Evolutionary conservation across 37 sponge, comb jelly and placozoan genomes (phyloP).

Genomic region (Cladorhizidae sp.): DNA sequence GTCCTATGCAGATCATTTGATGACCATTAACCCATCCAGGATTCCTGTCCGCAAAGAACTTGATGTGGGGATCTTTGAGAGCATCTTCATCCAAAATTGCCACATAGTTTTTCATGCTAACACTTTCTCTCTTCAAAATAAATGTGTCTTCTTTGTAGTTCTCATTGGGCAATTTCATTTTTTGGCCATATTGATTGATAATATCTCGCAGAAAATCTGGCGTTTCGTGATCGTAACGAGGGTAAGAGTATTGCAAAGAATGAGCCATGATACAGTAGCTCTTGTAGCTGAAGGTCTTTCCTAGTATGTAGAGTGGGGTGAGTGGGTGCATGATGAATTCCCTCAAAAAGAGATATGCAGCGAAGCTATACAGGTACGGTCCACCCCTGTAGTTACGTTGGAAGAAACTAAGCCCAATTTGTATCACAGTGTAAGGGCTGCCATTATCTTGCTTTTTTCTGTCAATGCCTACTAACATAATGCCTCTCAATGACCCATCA

Average conservation of each 20-base stretch:
- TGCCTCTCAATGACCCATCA: slow-evolving; percentile 80
- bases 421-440: slow-evolving; percentile 43
- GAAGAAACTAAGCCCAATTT: slow-evolving; percentile 69
- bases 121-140: slow-evolving; percentile 33
- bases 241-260: slow-evolving; percentile 1
- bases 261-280: no score
- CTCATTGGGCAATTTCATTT: slow-evolving; percentile 13
- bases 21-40: no score
- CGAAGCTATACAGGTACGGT: slow-evolving; percentile 50
- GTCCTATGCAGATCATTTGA: slow-evolving; percentile 36
- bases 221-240: slow-evolving; percentile 48
- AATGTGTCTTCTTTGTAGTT: no score
- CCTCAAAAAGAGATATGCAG: slow-evolving; percentile 45
- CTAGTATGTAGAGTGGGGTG: slow-evolving; percentile 62
- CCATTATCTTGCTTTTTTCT: slow-evolving; percentile 27
- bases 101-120: slow-evolving; percentile 32
- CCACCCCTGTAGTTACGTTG: slow-evolving; percentile 63
- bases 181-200: no score
- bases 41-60: no score
- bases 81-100: slow-evolving; percentile 32
- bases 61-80: no score
- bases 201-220: slow-evolving; percentile 41
- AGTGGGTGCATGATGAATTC: no score
- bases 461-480: slow-evolving; percentile 48
- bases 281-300: slow-evolving; percentile 83